Conservation (phyloP, 2,797 vertebrate species). For the Triplophysa bombifrons region DNA sequence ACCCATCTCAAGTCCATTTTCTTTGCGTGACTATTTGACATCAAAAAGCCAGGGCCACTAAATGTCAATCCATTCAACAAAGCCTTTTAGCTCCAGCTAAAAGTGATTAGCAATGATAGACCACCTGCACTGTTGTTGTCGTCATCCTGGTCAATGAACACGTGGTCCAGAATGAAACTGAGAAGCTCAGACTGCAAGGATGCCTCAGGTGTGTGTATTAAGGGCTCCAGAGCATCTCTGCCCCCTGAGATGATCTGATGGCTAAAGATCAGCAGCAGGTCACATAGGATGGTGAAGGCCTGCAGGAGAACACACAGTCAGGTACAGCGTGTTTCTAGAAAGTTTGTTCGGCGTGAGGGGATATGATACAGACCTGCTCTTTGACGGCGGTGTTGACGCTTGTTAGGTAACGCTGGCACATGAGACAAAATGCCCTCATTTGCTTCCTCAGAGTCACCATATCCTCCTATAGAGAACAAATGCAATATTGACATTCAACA, state of each 20-base stretch:
- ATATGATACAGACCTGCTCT: slow-evolving; percentile 86
- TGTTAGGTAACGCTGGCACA: slow-evolving; percentile 98
- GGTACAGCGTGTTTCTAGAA: neutral
- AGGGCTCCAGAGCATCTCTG: slow-evolving; percentile 91
- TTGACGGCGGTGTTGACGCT: slow-evolving; percentile 99
- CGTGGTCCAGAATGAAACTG: slow-evolving; percentile 97
- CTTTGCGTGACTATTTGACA: slow-evolving; percentile 5
- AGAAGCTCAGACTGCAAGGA: slow-evolving; percentile 94
- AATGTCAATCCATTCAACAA: slow-evolving; percentile 18
- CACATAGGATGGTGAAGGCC: slow-evolving; percentile 98
- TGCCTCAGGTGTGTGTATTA: slow-evolving; percentile 93
- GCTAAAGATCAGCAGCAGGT: slow-evolving; percentile 98
- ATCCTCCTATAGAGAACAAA: slow-evolving; percentile 82
- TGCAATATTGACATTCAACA: slow-evolving; percentile 24
- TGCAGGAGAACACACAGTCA: slow-evolving; percentile 61
- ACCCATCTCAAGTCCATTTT: slow-evolving; percentile 1
- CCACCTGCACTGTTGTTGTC: slow-evolving; percentile 93
- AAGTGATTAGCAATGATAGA: slow-evolving; percentile 28
- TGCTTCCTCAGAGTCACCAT: slow-evolving; percentile 94
- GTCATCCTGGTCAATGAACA: slow-evolving; percentile 99
- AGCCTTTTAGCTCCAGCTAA: slow-evolving; percentile 9
- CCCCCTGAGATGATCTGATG: slow-evolving; percentile 98
- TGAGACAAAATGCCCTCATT: slow-evolving; percentile 98
- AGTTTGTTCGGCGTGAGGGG: neutral
- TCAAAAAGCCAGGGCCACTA: slow-evolving; percentile 5